These are phyloP conservation scores for Hartigia nigra DNA, from an alignment of 2,888 invertebrate species.

Conservation along the genomic window DNA sequence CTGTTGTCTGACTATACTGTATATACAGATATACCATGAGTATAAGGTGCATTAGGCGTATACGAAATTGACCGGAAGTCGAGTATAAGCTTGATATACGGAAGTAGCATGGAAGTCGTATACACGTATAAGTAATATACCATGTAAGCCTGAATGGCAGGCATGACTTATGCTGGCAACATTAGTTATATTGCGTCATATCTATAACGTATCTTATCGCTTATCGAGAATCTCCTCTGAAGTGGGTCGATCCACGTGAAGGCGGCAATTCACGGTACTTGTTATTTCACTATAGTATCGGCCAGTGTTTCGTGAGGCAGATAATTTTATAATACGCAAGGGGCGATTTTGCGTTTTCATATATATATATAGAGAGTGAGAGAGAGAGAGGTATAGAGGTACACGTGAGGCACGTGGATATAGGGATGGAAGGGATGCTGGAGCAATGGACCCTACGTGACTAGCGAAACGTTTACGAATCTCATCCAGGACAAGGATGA, in stretches of 20 bases:
- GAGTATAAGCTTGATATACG: too few relatives aligned
- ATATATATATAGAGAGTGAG: constrained; percentile 6
- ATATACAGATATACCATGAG: not conserved
- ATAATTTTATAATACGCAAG: constrained; percentile 38
- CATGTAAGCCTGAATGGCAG: not conserved
- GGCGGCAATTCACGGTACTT: constrained; percentile 23
- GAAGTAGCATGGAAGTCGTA: not conserved
- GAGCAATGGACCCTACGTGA: not conserved
- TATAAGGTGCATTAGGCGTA: too few relatives aligned
- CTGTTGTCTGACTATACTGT: not conserved
- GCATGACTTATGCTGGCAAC: not conserved
- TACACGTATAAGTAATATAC: not conserved
- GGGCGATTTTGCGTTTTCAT: constrained; percentile 8
- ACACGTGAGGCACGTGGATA: not conserved
- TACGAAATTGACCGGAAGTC: too few relatives aligned
- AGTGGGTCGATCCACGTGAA: constrained; percentile 22
- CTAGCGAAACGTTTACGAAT: constrained; percentile 12
- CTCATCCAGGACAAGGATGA: constrained; percentile 18
- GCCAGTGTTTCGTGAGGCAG: constrained; percentile 30
- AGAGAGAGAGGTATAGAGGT: too few relatives aligned
- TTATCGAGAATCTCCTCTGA: constrained; percentile 46
- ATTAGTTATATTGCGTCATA: not conserved
- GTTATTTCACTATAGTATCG: not conserved
- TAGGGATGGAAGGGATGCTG: not conserved
- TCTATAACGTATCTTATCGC: constrained; percentile 29